Base-by-base conservation (phyloP, 37 sponge, comb jelly and placozoan species). In the Ianthella basta region DNA sequence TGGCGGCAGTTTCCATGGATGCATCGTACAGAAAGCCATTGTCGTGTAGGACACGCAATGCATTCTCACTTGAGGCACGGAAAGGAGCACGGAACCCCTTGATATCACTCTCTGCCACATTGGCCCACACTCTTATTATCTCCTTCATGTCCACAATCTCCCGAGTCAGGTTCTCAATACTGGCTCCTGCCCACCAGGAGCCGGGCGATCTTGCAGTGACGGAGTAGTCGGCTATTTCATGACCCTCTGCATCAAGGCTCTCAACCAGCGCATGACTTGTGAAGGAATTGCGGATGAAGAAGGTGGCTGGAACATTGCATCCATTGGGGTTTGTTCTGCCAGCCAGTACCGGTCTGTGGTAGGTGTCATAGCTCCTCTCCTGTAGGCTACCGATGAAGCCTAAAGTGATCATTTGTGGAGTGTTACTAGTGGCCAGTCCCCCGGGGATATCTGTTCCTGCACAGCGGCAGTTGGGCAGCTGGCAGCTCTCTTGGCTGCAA, bases 241-340 rank as follows among this genome's bases (percentile, higher is more conserved):
- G 66, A 20, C 86, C 79, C 25, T 82, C 15, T 20, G 36, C 23
- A 66, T 85, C 50, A 29, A 85, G 40, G 20, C 85, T 55, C 75
- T 89, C 90, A 64, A 85, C 86, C 33, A 86, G 90, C 1, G 90
- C 54, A 80, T 85, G 82, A 72, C 81, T 78, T 19, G 90, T 89
- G 66, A 85, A 85, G 33, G 85, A 54, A 79, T 86, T 64, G 13
- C 65, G 59, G 12, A 74, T 78, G 40, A 89, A 89, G 56, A 85
- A 86, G 34, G 90, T 89, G n/a, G 69, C 55, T 6, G 60, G 57
- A n/a, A 86, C 72, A 14, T 36, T 73, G 79, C 90, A 89, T 24
- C 90, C 90, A 75, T 89, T 85, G 27, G 84, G 86, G 68, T 88
- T 88, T 37, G 72, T 83, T 10, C 83, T 72, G 16, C 56, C 56